phyloP scores from a whole-genome alignment of 1,140 invertebrate genomes.

The Drosophila subpulchrella region DNA sequence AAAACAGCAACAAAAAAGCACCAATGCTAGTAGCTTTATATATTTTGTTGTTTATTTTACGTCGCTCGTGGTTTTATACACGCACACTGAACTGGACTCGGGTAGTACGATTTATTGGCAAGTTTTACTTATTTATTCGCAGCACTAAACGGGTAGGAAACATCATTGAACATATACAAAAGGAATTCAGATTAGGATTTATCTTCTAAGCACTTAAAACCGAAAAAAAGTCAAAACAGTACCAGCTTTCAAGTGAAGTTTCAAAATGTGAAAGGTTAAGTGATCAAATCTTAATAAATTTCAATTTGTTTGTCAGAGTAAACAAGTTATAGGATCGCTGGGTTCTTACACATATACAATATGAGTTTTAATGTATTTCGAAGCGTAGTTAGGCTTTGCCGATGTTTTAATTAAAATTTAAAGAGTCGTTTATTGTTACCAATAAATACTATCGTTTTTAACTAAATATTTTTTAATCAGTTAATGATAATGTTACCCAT shows the following conservation, averaged over 20 bases:
- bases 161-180: constrained; percentile 16
- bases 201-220: constrained; percentile 6
- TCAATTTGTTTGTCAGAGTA: constrained; percentile 12
- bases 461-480: not conserved
- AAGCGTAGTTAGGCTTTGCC: too few relatives aligned
- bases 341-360: not conserved
- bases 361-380: not conserved
- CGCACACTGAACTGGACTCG: constrained; percentile 33
- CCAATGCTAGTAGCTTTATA: constrained; percentile 44
- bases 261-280: constrained; percentile 25
- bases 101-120: constrained; percentile 39
- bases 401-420: not conserved
- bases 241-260: constrained; percentile 15
- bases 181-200: constrained; percentile 31
- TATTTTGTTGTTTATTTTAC: constrained; percentile 61
- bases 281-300: constrained; percentile 12
- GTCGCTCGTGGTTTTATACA: constrained; percentile 50
- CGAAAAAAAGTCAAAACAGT: constrained; percentile 4
- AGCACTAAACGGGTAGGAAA: constrained; percentile 19
- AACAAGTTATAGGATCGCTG: constrained; percentile 12
- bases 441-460: too few relatives aligned
- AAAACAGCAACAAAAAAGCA: constrained; percentile 35
- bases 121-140: constrained; percentile 24
- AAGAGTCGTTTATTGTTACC: too few relatives aligned
- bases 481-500: not conserved